phyloP scores from a whole-genome alignment of 35 echinoderm and acorn worm species.

The Acanthaster planci region DNA sequence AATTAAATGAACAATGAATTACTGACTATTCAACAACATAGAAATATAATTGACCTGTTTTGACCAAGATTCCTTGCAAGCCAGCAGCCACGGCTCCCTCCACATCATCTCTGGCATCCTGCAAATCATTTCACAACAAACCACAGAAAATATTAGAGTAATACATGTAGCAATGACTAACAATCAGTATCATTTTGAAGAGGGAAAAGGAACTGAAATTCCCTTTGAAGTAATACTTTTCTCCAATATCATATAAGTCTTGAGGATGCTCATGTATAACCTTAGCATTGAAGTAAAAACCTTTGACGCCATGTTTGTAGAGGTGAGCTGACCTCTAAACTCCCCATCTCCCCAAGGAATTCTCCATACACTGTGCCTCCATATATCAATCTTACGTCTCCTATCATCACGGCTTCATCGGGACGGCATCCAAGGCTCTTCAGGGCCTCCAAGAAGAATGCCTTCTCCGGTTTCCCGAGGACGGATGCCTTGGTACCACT shows the following conservation, averaged over 20 bases:
- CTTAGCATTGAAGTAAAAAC: no score
- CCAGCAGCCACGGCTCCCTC: slow-evolving; percentile 66
- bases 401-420: slow-evolving; percentile 94
- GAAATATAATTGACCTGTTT: slow-evolving; percentile 72
- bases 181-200: no score
- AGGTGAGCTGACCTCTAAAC: no score
- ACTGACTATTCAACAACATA: no score
- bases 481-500: slow-evolving; percentile 61
- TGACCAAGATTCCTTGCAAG: slow-evolving; percentile 82
- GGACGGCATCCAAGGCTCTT: slow-evolving; percentile 69
- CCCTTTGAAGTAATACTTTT: no score
- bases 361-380: neutral
- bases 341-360: neutral
- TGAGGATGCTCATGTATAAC: no score
- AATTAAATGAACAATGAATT: no score
- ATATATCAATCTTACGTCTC: slow-evolving; percentile 72
- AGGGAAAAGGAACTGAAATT: no score
- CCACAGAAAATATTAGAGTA: neutral
- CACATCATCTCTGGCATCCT: slow-evolving; percentile 89
- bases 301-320: no score
- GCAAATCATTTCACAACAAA: neutral
- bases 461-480: slow-evolving; percentile 87
- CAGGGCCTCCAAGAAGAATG: slow-evolving; percentile 76
- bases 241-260: no score
- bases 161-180: no score